Evolutionary conservation across 2,113 vertebrate genomes (phyloP).

Genomic region (Catagonus wagneri): DNA sequence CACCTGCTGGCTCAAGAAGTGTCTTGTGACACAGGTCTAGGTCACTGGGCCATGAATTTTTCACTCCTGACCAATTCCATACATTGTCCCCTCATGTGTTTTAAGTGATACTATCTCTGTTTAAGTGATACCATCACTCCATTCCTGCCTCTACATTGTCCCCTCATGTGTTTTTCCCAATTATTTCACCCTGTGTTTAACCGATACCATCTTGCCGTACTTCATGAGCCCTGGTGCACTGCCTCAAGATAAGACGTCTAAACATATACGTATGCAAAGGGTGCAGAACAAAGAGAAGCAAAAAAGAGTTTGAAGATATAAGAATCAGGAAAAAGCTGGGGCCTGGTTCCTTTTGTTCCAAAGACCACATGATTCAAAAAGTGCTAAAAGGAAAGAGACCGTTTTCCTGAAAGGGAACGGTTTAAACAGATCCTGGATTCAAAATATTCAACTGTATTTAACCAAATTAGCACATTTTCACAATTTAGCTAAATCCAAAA

Average conservation of each 20-base stretch:
- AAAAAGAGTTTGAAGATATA: background rate
- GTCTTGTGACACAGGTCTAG: background rate
- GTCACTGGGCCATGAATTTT: background rate
- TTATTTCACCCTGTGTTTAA: background rate
- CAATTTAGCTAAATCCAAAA: conserved; percentile 50
- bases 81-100: too few species aligned
- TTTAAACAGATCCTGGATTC: conserved; percentile 55
- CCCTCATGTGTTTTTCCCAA: background rate
- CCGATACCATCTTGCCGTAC: background rate
- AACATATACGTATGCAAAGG: background rate
- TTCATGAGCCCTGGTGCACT: background rate
- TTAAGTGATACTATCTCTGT: too few species aligned
- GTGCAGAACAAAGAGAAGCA: background rate
- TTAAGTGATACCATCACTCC: too few species aligned
- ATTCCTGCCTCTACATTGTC: background rate
- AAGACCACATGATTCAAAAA: background rate
- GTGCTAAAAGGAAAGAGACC: background rate
- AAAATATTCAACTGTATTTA: conserved; percentile 50
- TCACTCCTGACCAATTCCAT: background rate
- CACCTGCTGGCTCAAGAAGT: background rate
- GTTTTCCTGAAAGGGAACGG: background rate
- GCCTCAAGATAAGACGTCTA: background rate
- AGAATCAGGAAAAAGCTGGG: conserved; percentile 27
- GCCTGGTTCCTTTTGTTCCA: background rate
- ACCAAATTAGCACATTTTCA: conserved; percentile 56